These are phyloP conservation scores for Nannospalax galili DNA, from an alignment of 2,113 vertebrate genomes.

Conservation along the genomic window DNA sequence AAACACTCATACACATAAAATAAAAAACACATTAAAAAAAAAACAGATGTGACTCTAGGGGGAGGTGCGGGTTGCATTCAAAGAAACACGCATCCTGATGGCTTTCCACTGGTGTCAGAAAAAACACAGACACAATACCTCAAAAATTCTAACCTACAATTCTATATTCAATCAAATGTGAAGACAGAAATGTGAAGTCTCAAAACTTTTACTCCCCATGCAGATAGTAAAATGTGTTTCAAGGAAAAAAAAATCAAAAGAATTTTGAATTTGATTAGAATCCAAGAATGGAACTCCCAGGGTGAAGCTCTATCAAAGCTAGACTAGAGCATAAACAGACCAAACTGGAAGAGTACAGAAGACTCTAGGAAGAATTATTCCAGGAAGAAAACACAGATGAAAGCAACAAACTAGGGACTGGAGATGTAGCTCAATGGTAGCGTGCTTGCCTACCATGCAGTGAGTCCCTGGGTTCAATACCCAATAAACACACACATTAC, in stretches of 20 bases:
- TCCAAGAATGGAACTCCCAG: neutral
- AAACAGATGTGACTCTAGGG: neutral
- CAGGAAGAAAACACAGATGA: neutral
- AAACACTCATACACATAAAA: too few relatives aligned
- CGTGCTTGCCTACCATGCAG: neutral
- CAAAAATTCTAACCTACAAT: neutral
- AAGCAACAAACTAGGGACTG: too few relatives aligned
- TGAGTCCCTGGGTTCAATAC: neutral
- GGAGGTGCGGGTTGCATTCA: neutral
- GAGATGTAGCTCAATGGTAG: neutral
- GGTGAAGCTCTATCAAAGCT: neutral
- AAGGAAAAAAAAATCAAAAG: conserved; percentile 2
- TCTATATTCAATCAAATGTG: neutral
- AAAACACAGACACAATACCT: neutral
- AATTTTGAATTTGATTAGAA: neutral
- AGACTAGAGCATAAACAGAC: neutral
- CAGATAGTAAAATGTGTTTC: neutral
- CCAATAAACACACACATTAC: neutral
- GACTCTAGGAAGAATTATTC: neutral
- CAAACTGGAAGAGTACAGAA: neutral
- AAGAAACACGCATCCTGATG: neutral
- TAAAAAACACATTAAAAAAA: too few relatives aligned
- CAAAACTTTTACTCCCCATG: neutral
- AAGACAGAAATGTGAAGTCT: neutral
- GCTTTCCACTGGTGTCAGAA: neutral